Conservation (phyloP, 1,140 invertebrate species). For the Heliconius melpomene region DNA sequence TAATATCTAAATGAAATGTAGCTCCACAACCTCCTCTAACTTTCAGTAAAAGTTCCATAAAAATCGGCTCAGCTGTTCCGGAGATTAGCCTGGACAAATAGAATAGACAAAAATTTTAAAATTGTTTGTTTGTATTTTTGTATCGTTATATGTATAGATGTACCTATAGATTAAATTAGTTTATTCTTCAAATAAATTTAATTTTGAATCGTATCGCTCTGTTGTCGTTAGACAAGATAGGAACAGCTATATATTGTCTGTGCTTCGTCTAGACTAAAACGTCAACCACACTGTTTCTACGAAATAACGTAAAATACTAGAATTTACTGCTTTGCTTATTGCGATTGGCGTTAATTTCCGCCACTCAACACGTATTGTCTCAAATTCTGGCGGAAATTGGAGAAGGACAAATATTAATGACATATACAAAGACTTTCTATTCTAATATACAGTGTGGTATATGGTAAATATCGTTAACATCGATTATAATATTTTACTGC, state of each 20-base stretch:
- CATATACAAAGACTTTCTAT: too few species aligned
- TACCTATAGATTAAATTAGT: not conserved
- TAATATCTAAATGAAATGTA: too few species aligned
- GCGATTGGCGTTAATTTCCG: not conserved
- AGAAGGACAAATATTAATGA: not conserved
- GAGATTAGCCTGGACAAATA: too few species aligned
- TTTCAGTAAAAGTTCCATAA: too few species aligned
- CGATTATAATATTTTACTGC: too few species aligned
- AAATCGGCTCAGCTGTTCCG: too few species aligned
- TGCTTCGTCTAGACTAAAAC: constrained; percentile 43
- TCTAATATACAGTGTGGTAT: too few species aligned
- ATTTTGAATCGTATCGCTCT: not conserved
- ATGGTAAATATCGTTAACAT: too few species aligned
- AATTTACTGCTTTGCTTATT: not conserved
- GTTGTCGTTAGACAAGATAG: not conserved
- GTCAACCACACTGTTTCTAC: constrained; percentile 29
- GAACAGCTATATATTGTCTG: constrained; percentile 35
- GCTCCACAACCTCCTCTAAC: too few species aligned
- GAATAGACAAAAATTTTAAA: too few species aligned
- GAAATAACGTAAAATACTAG: constrained; percentile 30
- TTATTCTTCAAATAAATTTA: not conserved
- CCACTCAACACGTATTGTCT: not conserved
- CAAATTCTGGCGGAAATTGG: not conserved
- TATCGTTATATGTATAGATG: too few species aligned
- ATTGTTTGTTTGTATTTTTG: too few species aligned